phyloP scores from a whole-genome alignment of 2,113 vertebrate genomes.

The Numida meleagris region DNA sequence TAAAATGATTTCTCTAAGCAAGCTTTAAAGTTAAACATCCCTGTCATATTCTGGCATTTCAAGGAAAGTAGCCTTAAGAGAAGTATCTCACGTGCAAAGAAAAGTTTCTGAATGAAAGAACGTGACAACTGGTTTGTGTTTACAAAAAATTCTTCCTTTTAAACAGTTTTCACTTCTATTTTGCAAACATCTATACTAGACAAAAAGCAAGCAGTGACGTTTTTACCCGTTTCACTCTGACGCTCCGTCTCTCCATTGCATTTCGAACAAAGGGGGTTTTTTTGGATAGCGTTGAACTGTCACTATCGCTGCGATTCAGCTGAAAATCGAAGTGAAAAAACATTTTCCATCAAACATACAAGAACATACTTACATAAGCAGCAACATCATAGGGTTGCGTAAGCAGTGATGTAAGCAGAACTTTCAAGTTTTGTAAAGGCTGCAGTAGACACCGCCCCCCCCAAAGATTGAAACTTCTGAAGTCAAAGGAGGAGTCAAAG shows the following conservation, averaged over 20 bases:
- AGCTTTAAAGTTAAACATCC: background rate
- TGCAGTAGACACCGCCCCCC: background rate
- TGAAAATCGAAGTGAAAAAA: conserved; percentile 56
- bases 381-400: background rate
- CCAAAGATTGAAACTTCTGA: background rate
- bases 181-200: background rate
- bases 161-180: background rate
- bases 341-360: background rate
- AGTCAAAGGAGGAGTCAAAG: too few relatives aligned
- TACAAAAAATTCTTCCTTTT: background rate
- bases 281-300: conserved; percentile 96
- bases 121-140: background rate
- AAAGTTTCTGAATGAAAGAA: background rate
- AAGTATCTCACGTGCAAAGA: background rate
- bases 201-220: background rate
- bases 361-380: background rate
- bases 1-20: background rate
- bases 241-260: conserved; percentile 91
- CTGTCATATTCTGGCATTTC: background rate
- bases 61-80: background rate
- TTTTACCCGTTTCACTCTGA: conserved; percentile 94
- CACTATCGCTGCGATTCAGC: conserved; percentile 97
- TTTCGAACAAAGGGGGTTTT: conserved; percentile 95
- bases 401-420: background rate
- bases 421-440: background rate